Percentiles rank a stretch among this genome's conserved stretches.
These are phyloP conservation scores for Lagopus leucura DNA, from an alignment of 2,113 vertebrate species.

Conservation along the genomic window DNA sequence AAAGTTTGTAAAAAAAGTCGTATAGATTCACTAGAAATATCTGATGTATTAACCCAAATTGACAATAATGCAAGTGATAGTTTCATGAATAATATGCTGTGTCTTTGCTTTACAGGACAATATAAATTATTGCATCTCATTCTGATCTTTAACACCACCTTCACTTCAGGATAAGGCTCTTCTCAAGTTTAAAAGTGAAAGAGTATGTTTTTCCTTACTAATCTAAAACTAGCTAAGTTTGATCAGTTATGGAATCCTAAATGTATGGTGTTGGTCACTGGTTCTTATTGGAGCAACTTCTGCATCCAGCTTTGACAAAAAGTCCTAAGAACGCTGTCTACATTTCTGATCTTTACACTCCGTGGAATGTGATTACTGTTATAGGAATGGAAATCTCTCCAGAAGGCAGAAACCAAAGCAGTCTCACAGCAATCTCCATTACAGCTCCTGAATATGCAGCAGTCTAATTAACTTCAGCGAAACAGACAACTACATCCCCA, in stretches of 20 bases:
- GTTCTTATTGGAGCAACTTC: neutral
- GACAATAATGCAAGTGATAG: neutral
- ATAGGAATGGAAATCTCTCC: neutral
- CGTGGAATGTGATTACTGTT: neutral
- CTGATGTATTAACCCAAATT: neutral
- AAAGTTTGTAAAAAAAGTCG: neutral
- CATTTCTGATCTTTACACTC: neutral
- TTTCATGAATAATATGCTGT: neutral
- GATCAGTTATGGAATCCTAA: neutral
- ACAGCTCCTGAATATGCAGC: too few relatives aligned
- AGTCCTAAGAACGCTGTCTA: neutral
- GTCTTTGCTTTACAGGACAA: neutral
- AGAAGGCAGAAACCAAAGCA: neutral
- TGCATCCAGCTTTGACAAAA: neutral
- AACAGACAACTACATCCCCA: neutral
- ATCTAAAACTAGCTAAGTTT: neutral
- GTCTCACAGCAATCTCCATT: neutral
- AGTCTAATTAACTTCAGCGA: neutral
- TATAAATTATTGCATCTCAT: neutral
- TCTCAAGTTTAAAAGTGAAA: neutral
- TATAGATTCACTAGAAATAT: accelerated
- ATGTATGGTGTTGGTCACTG: neutral
- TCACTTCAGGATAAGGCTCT: neutral
- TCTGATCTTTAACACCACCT: neutral
- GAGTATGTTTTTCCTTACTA: neutral